A percentile compares a stretch with the other conserved stretches of the same genome.
Evolutionary conservation across 2,888 invertebrate genomes (phyloP).

Genomic region (Terebella lapidaria): DNA sequence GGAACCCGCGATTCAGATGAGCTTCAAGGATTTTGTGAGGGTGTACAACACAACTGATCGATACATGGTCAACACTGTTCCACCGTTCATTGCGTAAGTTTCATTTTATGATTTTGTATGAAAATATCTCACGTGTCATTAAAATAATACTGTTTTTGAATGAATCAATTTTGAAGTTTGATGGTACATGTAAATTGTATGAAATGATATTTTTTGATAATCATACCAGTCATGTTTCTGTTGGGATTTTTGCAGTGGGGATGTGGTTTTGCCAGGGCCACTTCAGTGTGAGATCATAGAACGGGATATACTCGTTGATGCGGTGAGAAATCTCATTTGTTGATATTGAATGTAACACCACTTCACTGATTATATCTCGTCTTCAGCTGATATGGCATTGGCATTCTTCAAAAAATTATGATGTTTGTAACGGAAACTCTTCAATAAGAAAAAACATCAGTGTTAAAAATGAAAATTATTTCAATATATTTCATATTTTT

Average conservation of each 20-base stretch:
- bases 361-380: too few relatives aligned
- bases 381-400: too few relatives aligned
- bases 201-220: not conserved
- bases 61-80: not conserved
- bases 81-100: not conserved
- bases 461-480: too few relatives aligned
- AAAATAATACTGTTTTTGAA: not conserved
- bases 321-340: too few relatives aligned
- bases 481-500: too few relatives aligned
- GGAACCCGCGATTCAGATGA: not conserved
- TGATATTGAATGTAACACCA: too few relatives aligned
- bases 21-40: not conserved
- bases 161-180: not conserved
- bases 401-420: too few relatives aligned
- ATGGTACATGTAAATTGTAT: not conserved
- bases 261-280: constrained; percentile 2
- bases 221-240: not conserved
- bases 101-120: not conserved
- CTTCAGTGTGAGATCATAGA: not conserved
- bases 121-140: not conserved
- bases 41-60: not conserved
- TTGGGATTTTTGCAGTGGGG: not conserved
- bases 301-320: not conserved
- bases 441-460: too few relatives aligned
- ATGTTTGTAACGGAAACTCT: too few relatives aligned